A percentile compares a stretch with the other conserved stretches of the same genome.
These are phyloP conservation scores for Coecobrya sp. DNA, from an alignment of 2,888 invertebrate species.

Conservation along the genomic window DNA sequence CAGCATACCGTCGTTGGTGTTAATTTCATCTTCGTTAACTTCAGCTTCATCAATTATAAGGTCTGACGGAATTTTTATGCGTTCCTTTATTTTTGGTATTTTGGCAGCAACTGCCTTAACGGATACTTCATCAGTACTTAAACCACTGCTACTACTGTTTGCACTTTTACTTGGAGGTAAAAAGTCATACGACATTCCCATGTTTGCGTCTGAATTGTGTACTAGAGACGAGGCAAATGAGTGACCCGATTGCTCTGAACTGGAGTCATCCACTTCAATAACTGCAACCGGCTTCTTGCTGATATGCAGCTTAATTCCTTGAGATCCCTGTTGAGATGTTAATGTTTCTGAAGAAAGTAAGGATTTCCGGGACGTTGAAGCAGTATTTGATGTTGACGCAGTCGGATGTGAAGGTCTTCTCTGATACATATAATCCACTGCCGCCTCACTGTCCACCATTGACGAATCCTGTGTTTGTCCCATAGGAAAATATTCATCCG, in stretches of 20 bases:
- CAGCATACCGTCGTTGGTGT: constrained; percentile 86
- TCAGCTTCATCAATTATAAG: constrained; percentile 84
- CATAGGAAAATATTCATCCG: constrained; percentile 64
- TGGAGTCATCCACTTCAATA: constrained; percentile 56
- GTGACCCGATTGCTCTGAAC: constrained; percentile 9
- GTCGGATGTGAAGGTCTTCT: neutral
- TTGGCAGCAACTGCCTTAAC: constrained; percentile 36
- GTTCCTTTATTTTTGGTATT: neutral
- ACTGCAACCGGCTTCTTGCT: constrained; percentile 70
- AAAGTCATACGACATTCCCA: constrained; percentile 43
- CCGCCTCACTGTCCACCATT: constrained; percentile 22
- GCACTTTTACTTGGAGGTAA: constrained; percentile 56
- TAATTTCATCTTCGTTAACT: constrained; percentile 87
- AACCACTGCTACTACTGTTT: constrained; percentile 61
- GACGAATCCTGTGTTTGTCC: neutral
- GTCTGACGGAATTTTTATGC: constrained; percentile 47
- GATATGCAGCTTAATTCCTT: constrained; percentile 79
- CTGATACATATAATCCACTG: constrained; percentile 19
- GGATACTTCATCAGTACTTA: constrained; percentile 69
- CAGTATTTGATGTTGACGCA: neutral
- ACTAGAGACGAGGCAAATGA: constrained; percentile 19
- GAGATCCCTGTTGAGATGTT: constrained; percentile 66
- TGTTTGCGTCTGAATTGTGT: constrained; percentile 51
- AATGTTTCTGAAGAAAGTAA: constrained; percentile 55
- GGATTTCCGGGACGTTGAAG: constrained; percentile 40